Base-by-base conservation (phyloP, 2,888 invertebrate species). In the Micoletzkya japonica region DNA sequence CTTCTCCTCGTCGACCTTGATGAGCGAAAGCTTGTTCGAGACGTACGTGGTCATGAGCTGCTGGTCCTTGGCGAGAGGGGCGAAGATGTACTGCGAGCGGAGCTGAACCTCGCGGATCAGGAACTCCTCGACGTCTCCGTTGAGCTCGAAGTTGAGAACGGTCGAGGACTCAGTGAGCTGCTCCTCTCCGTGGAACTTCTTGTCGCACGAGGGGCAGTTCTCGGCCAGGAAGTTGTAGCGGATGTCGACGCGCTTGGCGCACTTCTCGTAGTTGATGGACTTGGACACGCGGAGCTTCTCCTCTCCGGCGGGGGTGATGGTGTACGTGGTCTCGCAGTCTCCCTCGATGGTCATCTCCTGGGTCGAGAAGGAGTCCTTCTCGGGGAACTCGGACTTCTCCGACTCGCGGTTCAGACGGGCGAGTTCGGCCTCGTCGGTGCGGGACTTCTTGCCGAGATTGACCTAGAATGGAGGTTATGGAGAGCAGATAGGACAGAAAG, bases 261-360 rank as follows among this genome's bases (percentile, higher is more conserved):
- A 87, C 73, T 85, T 85, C 72, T 87, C 84, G 81, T 86, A 87
- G 85, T 88, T 86, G 77, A 87, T 77, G 52, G 86, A 73, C 72
- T 78, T 78, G 74, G 77, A 77, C 73, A 78, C 70, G 39, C 72
- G 71, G 52, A 72, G 75, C 1, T 70, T 72, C 56, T 72, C 61
- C 57, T 50, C 69, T 60, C 37, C 60, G 50, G 58, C 14, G 37
- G 58, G 59, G 24, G 73, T 60, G 17, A 76, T 67, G 66, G 76
- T 73, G 73, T 78, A 80, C 54, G 73, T 59, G 52, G 77, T 74
- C 63, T 81, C 73, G 71, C 84, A 84, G 30, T 82, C 78, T 73
- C 84, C 84, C 61, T 84, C 84, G 24, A 80, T 54, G 26, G 78
- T 73, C 34, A 71, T 74, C 73, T 79, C 68, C 24, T 68, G 68